phyloP scores from a whole-genome alignment of 2,113 vertebrate genomes.

The Corythornis madagascariensis region DNA sequence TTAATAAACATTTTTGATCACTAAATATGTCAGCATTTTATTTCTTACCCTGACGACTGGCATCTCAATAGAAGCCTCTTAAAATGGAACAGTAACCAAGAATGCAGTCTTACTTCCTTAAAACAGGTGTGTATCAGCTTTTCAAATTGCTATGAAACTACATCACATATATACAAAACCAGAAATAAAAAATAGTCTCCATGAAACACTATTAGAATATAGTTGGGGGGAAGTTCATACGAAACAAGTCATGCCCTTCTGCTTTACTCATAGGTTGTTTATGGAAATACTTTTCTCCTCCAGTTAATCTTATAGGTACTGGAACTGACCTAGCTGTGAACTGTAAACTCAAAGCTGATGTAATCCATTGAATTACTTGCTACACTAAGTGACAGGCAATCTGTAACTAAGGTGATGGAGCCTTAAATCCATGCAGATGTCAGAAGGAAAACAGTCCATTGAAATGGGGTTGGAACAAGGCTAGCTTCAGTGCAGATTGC shows the following conservation, averaged over 20 bases:
- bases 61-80: background rate
- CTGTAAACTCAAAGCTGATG: background rate
- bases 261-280: background rate
- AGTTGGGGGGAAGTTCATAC: background rate
- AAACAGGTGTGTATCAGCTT: background rate
- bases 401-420: background rate
- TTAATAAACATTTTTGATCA: background rate
- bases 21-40: background rate
- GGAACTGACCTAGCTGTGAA: background rate
- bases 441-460: background rate
- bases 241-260: background rate
- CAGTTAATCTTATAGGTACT: constrained; percentile 5
- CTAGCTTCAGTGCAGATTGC: background rate
- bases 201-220: background rate
- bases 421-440: background rate
- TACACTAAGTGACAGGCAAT: background rate
- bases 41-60: background rate
- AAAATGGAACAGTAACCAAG: background rate
- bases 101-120: background rate
- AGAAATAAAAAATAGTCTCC: background rate
- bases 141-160: background rate
- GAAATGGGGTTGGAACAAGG: background rate
- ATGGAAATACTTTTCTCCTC: background rate
- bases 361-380: background rate
- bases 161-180: background rate